These are phyloP conservation scores for Cossypha caffra DNA, from an alignment of 2,797 vertebrate genomes.

Conservation along the genomic window DNA sequence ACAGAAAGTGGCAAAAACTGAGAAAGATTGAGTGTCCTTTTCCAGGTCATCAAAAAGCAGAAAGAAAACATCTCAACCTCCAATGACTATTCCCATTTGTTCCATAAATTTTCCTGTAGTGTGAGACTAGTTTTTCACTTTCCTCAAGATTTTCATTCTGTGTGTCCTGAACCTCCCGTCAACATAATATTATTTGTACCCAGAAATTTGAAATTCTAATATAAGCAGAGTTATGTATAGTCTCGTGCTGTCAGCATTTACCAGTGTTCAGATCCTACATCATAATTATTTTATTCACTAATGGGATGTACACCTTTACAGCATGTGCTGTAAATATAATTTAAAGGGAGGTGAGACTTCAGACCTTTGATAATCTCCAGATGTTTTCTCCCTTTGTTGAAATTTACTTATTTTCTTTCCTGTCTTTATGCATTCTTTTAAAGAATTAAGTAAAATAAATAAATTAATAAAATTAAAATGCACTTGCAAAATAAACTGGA, in stretches of 20 bases:
- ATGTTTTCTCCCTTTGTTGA: neutral
- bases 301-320: neutral
- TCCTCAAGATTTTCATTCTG: neutral
- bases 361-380: neutral
- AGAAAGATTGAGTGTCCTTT: neutral
- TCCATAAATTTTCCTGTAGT: neutral
- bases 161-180: neutral
- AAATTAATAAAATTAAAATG: neutral
- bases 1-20: neutral
- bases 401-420: neutral
- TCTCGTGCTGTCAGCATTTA: accelerated
- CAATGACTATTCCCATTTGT: neutral
- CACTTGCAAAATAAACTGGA: neutral
- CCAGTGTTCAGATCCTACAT: neutral
- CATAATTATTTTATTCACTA: neutral
- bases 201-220: neutral
- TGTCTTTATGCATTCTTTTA: neutral
- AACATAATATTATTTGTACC: neutral
- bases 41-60: neutral
- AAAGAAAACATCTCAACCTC: neutral
- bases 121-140: neutral
- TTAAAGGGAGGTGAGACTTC: neutral
- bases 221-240: neutral
- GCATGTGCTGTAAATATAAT: neutral
- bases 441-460: neutral